These are phyloP conservation scores for Corythornis vintsioides DNA, from an alignment of 2,113 vertebrate genomes.

Conservation along the genomic window DNA sequence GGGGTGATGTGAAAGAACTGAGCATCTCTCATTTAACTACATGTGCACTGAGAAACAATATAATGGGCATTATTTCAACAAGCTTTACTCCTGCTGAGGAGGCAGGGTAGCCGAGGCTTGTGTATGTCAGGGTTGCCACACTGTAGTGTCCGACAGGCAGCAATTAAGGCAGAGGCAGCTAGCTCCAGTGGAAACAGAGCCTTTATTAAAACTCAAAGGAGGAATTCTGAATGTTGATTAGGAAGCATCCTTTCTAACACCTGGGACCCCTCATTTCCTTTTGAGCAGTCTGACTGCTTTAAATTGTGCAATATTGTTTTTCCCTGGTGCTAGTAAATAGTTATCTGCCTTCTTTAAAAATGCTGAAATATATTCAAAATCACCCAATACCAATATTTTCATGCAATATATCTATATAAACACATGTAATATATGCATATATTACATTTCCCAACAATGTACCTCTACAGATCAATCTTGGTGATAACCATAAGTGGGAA, in stretches of 20 bases:
- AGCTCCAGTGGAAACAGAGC: neutral
- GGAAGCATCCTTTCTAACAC: neutral
- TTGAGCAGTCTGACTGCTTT: neutral
- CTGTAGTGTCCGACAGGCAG: neutral
- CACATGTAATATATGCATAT: neutral
- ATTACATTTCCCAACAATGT: neutral
- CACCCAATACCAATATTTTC: neutral
- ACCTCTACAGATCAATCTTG: neutral
- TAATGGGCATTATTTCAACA: neutral
- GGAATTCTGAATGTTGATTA: neutral
- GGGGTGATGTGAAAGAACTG: neutral
- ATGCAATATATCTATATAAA: neutral
- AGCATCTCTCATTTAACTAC: neutral
- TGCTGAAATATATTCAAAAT: neutral
- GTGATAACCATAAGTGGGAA: neutral
- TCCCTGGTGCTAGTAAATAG: neutral
- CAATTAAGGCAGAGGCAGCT: neutral
- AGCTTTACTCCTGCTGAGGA: neutral
- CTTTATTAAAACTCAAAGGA: neutral
- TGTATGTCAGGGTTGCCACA: accelerated
- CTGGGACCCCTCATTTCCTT: neutral
- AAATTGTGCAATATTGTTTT: neutral
- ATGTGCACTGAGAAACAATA: neutral
- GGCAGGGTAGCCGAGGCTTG: neutral
- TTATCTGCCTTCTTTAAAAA: neutral